Base-by-base conservation (phyloP, 2,113 vertebrate genomes). In the Atlantisia rogersi region DNA sequence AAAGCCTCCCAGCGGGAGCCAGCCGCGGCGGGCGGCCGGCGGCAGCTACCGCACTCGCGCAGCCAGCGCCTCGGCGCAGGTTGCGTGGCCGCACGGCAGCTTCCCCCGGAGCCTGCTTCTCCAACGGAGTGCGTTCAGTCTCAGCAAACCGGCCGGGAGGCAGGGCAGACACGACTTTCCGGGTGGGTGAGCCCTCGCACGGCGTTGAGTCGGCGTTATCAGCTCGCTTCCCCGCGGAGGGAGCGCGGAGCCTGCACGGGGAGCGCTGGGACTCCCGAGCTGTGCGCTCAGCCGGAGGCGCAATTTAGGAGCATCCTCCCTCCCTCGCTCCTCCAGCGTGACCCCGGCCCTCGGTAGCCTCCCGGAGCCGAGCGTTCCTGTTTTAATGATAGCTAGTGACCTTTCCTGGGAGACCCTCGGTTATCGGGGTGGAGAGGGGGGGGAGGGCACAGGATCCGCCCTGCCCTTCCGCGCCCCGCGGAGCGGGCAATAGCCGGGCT, bases 361-460 rank as follows among this genome's bases (percentile, higher is more conserved):
- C 55, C 70, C 53, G 58, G 67, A 65, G 69, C 75, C 67, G 20
- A 42, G 3, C 5, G 32, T 68, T 93, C 91, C 82, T 26, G 26
- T 82, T 94, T 80, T 59, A 76, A 80, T 32, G 88, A 73, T 79
- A 94, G 82, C 65, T 76, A 65, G 50, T 63, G 95, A 84, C 55
- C 44, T 88, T 68, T 42, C 59, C 29, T 6, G 12, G 74, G 78
- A 53, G 35, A 42, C 11, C 11, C 67, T n/a, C 7, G 28, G 32
- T 40, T 42, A 18, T 22, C 48, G 37, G 12, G 40, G 52, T 40
- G 40, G 11, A 39, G 42, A 18, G 6, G 44, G 44, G 17, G 44
- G 44, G 17, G 17, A 67, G 42, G 8, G 82, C 48, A 19, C 75
- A 64, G 60, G 31, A 19, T 7, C 26, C 22, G 8, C 52, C 16